phyloP scores from a whole-genome alignment of 2,888 invertebrate genomes.

The Pristionchus arcanus region DNA sequence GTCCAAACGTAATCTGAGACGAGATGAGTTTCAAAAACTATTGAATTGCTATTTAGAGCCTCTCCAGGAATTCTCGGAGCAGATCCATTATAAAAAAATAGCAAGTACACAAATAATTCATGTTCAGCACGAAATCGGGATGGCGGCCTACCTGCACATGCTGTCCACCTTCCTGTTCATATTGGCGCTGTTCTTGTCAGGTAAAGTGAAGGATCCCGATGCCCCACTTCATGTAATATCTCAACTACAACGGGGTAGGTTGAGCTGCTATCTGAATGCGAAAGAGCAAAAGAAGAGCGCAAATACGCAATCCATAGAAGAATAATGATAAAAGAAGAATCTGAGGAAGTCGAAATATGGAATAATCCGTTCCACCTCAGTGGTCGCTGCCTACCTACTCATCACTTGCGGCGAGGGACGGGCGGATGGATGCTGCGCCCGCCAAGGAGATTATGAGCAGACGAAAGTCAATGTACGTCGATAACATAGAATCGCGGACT shows the following conservation, averaged over 20 bases:
- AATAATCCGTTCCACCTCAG: conserved; percentile 31
- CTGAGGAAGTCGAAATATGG: not conserved
- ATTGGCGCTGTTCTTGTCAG: conserved; percentile 64
- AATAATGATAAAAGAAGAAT: no score
- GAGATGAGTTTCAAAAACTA: not conserved
- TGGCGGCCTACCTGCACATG: conserved; percentile 53
- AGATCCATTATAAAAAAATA: no score
- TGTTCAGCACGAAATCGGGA: conserved; percentile 29
- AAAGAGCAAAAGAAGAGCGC: no score
- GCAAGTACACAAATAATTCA: no score
- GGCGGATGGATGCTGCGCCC: conserved; percentile 50
- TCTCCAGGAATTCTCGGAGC: not conserved
- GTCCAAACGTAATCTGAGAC: no score
- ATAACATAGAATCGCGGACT: no score
- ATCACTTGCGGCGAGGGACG: conserved; percentile 58
- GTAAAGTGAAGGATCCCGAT: no score
- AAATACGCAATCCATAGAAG: no score
- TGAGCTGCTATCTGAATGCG: no score
- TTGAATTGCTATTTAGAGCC: not conserved
- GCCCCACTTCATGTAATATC: no score
- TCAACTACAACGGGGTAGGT: no score
- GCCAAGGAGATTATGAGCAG: conserved; percentile 12
- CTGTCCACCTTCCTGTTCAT: conserved; percentile 56
- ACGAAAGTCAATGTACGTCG: conserved; percentile 28
- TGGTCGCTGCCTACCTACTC: conserved; percentile 67